Conservation (phyloP, 2,888 invertebrate species). For the Mycalesis mineus region DNA sequence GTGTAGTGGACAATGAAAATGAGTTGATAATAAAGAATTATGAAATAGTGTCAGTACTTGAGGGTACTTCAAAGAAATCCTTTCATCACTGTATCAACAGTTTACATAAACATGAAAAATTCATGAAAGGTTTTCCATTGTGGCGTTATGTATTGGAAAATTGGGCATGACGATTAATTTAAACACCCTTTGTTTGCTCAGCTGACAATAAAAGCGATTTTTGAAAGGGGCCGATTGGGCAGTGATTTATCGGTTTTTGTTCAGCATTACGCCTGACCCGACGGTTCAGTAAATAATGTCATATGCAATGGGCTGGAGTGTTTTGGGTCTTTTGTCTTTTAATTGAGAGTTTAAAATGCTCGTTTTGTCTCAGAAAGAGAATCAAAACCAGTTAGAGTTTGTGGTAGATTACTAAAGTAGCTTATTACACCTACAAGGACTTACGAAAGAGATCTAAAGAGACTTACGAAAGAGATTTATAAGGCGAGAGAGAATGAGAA, state of each 20-base stretch:
- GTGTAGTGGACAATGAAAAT: no score
- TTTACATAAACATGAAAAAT: neutral
- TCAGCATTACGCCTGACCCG: slow-evolving; percentile 15
- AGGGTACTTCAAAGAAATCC: slow-evolving; percentile 13
- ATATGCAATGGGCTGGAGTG: slow-evolving; percentile 3
- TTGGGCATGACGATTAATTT: slow-evolving; percentile 27
- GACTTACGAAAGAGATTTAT: no score
- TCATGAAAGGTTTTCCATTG: slow-evolving; percentile 10
- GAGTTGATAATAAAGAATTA: no score
- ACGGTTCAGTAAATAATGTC: slow-evolving; percentile 18
- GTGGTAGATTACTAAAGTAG: no score
- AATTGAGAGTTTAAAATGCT: neutral
- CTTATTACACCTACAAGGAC: no score
- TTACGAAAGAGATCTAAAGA: no score
- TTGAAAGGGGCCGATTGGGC: slow-evolving; percentile 14
- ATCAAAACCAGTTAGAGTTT: neutral
- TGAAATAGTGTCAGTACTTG: no score
- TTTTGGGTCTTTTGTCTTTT: slow-evolving; percentile 5
- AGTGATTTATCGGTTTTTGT: slow-evolving; percentile 23
- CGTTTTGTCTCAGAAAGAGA: neutral
- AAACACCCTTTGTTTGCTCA: slow-evolving; percentile 25
- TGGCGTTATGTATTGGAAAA: slow-evolving; percentile 30
- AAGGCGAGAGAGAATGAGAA: no score
- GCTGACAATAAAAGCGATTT: slow-evolving; percentile 28
- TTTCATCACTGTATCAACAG: slow-evolving; percentile 19